Conservation (phyloP, 2,888 invertebrate genomes). For the Melolontha melolontha region DNA sequence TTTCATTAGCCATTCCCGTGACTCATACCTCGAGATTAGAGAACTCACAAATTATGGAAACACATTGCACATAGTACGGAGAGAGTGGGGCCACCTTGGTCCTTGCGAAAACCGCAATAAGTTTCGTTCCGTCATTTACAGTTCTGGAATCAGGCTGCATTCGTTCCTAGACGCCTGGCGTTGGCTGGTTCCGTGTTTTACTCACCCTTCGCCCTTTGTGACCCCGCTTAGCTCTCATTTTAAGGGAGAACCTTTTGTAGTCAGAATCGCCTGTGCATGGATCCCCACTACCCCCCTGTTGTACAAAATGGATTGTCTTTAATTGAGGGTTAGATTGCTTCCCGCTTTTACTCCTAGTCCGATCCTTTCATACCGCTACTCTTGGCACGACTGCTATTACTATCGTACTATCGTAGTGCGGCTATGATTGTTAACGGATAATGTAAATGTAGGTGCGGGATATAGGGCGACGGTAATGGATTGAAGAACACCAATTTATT, state of each 20-base stretch:
- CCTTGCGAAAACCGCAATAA: constrained; percentile 49
- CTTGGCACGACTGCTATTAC: constrained; percentile 14
- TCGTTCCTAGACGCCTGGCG: constrained; percentile 40
- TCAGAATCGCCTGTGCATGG: constrained; percentile 28
- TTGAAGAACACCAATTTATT: constrained; percentile 42
- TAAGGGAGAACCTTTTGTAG: constrained; percentile 31
- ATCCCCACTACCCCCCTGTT: constrained; percentile 23
- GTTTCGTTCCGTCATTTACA: constrained; percentile 50
- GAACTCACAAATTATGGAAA: constrained; percentile 49
- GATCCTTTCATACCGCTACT: not conserved
- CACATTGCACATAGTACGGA: constrained; percentile 47
- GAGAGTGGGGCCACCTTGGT: constrained; percentile 37
- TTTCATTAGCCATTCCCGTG: constrained; percentile 18
- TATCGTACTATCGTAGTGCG: constrained; percentile 20
- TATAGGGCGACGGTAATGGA: constrained; percentile 35
- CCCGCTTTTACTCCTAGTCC: constrained; percentile 28
- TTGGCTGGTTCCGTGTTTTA: constrained; percentile 28
- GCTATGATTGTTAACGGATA: constrained; percentile 42
- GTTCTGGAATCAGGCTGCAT: constrained; percentile 47
- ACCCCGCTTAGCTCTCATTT: constrained; percentile 8
- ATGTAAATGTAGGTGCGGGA: constrained; percentile 36
- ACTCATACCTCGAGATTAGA: constrained; percentile 47
- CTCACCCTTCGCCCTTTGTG: not conserved
- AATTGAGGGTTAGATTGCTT: constrained; percentile 47
- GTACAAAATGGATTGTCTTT: constrained; percentile 46